Evolutionary conservation across 2,888 invertebrate species (phyloP).

Genomic region (Syrphus vitripennis): DNA sequence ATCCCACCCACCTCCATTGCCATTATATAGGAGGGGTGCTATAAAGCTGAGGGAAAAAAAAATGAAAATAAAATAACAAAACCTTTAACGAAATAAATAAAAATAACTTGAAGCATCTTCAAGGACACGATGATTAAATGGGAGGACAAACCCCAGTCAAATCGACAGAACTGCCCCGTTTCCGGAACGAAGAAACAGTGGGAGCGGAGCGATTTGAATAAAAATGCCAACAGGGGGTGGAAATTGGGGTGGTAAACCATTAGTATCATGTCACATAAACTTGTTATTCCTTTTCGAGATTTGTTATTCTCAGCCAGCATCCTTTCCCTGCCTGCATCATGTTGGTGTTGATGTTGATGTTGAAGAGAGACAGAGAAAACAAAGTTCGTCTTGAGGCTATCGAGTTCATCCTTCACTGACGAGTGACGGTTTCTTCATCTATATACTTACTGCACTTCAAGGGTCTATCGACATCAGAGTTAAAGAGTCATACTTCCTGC

Average conservation of each 20-base stretch:
- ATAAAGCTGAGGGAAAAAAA: constrained; percentile 5
- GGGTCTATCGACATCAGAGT: constrained; percentile 35
- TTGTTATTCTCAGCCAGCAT: constrained; percentile 35
- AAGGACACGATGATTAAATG: constrained; percentile 21
- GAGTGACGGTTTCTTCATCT: neutral
- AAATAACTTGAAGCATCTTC: constrained; percentile 15
- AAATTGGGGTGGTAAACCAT: neutral
- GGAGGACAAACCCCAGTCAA: constrained; percentile 7
- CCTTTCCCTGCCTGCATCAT: constrained; percentile 9
- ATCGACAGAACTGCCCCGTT: constrained; percentile 18
- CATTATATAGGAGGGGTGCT: neutral
- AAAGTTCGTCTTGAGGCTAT: neutral
- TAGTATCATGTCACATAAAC: constrained; percentile 60
- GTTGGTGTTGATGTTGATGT: neutral
- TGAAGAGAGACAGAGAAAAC: neutral
- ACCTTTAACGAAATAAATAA: constrained; percentile 11
- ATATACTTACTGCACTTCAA: neutral
- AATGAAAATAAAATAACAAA: neutral
- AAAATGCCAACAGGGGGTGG: constrained; percentile 22
- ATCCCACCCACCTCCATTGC: neutral
- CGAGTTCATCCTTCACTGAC: neutral
- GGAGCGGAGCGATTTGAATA: constrained; percentile 53
- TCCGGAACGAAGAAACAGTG: neutral
- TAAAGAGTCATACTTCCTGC: constrained; percentile 30
- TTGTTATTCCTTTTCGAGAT: constrained; percentile 63